Base-by-base conservation (phyloP, 2,888 invertebrate species). In the Sinohyriopsis cumingii region DNA sequence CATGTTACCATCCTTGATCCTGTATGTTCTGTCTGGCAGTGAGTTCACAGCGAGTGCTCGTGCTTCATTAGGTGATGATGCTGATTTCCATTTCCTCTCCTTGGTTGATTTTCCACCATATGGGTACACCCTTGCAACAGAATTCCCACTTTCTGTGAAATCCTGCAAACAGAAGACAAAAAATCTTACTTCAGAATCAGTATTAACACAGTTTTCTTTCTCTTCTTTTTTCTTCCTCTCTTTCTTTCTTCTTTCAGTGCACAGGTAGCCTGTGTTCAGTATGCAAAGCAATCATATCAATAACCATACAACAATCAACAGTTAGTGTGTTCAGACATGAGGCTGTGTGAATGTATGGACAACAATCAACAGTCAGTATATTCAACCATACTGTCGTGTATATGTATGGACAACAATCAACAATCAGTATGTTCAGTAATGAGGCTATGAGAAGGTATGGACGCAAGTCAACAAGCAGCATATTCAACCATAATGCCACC, bases 101-200 rank as follows among this genome's bases (percentile, higher is more conserved):
- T 84, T 85, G 9, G 67, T 76, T 28, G 68, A 63, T 55, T 70
- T 64, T n/a, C 71, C 71, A 15, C 85, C 85, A 61, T 80, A 80
- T 2, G 82, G 82, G 75, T 83, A 85, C 6, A 84, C 80, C 59
- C 83, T 63, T 5, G 82, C 80, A 57, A 71, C 68, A 3, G 74
- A 62, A 45, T 71, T 69, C 56, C 69, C 70, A 45, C 70, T 55
- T 18, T 63, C 56, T 45, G 65, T 65, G 33, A 74, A 76, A 45
- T 71, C 68, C 81, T 81, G 67, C 25, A 72, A 71, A 57, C 18
- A 59, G 28, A 62, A 54, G 57, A 25, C 22, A 65, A 62, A 24
- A 60, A 45, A 45, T 45, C 9, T 45, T 12, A 45, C 45, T 28
- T 61, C 12, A 45, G 45, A 45, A 45, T 45, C 2, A 45, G 24